Conservation (phyloP, 2,113 vertebrate species). For the Hydrolagus affinis region DNA sequence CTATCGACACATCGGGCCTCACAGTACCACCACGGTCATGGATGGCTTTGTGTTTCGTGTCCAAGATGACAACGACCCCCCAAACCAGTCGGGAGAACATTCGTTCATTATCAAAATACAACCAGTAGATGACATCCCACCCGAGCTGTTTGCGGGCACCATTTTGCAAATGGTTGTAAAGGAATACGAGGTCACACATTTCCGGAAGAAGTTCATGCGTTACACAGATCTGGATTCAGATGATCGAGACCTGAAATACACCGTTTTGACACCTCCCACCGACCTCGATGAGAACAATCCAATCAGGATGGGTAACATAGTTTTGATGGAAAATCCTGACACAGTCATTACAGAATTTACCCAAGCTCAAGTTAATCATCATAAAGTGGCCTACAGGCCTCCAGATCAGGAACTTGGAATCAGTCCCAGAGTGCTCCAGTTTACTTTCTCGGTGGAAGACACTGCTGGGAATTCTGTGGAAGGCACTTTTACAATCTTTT, state of each 20-base stretch:
- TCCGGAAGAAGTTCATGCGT: conserved; percentile 44
- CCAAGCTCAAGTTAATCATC: conserved; percentile 51
- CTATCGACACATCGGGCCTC: conserved; percentile 58
- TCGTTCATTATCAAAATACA: conserved; percentile 45
- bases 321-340: conserved; percentile 44
- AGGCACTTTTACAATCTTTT: conserved; percentile 48
- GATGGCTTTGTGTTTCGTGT: conserved; percentile 58
- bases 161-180: conserved; percentile 50
- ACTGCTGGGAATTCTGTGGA: conserved; percentile 43
- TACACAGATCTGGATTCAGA: conserved; percentile 50
- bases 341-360: conserved; percentile 42
- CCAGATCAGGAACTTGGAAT: conserved; percentile 46
- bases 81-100: conserved; percentile 56
- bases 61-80: conserved; percentile 66
- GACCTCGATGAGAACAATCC: conserved; percentile 48
- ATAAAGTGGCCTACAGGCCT: conserved; percentile 49
- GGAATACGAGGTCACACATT: conserved; percentile 49
- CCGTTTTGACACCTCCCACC: conserved; percentile 42
- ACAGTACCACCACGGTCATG: conserved; percentile 49
- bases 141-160: conserved; percentile 44
- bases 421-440: conserved; percentile 45
- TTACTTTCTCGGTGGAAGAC: conserved; percentile 50
- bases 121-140: conserved; percentile 43
- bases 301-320: conserved; percentile 43
- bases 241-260: conserved; percentile 49